Evolutionary conservation across 2,113 vertebrate species (phyloP), one percentile per base, ranked within the genome.

Genomic region (Daboia siamensis): DNA sequence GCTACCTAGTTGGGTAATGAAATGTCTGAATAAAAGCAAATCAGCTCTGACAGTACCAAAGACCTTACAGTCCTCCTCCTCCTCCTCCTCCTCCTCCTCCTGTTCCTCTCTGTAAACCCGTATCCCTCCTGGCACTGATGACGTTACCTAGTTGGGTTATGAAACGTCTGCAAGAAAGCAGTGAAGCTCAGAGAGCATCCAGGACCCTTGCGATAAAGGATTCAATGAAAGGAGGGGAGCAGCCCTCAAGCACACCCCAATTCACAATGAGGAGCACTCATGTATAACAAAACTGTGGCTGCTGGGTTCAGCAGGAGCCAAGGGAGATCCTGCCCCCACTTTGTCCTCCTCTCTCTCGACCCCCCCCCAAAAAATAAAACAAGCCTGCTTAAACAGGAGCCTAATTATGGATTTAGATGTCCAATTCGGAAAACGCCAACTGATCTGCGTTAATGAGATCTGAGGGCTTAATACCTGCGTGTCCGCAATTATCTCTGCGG

Each of bases 401-500:
- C 85, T 92, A 90, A 15, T 55, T 87, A 89, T 89, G 87, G 87
- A 92, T 84, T 55, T 84, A 91, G 59, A 39, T 69, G 90, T 0
- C 1, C 3, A 57, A 33, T 80, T 88, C 57, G 90, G 57, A 89
- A 91, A 94, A 2, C 0, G 0, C 59, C 93, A 84, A 64, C 26
- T 46, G 90, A 46, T 48, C 29, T 26, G 80, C 8, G n/a, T 3
- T 1, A 88, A 24, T 29, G 64, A 52, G 46, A 59, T 12, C 6
- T 21, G 39, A 91, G 64, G 46, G n/a, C 64, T 86, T 26, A 4
- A 92, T 93, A 39, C 87, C 80, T 17, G 5, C 87, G 46, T 85
- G 92, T 61, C 89, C 29, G 51, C n/a, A 90, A 93, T 57, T 92
- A 89, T 84, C 24, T 80, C 20, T 57, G 87, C 17, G 33, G 64